Conservation (phyloP, 2,888 invertebrate species). For the Drosophila meridionalis region DNA sequence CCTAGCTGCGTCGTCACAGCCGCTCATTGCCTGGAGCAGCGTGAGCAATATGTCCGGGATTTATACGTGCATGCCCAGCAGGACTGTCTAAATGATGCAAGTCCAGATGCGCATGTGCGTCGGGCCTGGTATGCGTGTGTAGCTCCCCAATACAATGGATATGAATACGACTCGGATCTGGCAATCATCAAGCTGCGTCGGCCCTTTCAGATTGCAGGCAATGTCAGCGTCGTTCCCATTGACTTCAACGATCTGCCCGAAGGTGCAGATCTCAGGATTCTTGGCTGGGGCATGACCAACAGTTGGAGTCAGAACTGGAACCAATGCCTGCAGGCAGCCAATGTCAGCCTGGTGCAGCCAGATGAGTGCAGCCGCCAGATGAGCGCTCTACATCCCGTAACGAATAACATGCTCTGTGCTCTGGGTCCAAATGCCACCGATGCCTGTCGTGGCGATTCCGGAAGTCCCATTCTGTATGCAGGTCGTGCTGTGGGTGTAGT, state of each 20-base stretch:
- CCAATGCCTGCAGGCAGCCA: slow-evolving; percentile 53
- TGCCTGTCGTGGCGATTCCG: slow-evolving; percentile 79
- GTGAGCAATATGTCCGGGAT: slow-evolving; percentile 23
- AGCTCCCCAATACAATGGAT: slow-evolving; percentile 3
- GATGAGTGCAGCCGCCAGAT: slow-evolving; percentile 34
- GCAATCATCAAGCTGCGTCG: slow-evolving; percentile 45
- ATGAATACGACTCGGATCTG: slow-evolving; percentile 42
- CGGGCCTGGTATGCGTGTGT: slow-evolving; percentile 26
- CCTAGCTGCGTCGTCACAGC: slow-evolving; percentile 66
- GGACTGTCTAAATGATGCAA: slow-evolving; percentile 44
- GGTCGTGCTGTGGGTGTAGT: slow-evolving; percentile 88
- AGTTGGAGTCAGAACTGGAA: neutral
- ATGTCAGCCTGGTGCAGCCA: slow-evolving; percentile 34
- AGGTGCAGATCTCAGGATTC: slow-evolving; percentile 41
- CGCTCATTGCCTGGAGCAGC: slow-evolving; percentile 62
- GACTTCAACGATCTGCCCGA: slow-evolving; percentile 47
- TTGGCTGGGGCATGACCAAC: slow-evolving; percentile 68
- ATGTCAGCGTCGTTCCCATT: slow-evolving; percentile 25
- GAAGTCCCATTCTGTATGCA: slow-evolving; percentile 68
- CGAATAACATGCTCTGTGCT: slow-evolving; percentile 74
- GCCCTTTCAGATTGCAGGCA: slow-evolving; percentile 40
- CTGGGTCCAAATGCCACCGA: slow-evolving; percentile 50
- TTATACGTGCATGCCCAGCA: slow-evolving; percentile 52
- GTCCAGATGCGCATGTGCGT: slow-evolving; percentile 30
- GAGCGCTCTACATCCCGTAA: slow-evolving; percentile 16